Evolutionary conservation across 2,888 invertebrate species (phyloP), one percentile per base, ranked within the genome.

Genomic region (Andrena dorsata): DNA sequence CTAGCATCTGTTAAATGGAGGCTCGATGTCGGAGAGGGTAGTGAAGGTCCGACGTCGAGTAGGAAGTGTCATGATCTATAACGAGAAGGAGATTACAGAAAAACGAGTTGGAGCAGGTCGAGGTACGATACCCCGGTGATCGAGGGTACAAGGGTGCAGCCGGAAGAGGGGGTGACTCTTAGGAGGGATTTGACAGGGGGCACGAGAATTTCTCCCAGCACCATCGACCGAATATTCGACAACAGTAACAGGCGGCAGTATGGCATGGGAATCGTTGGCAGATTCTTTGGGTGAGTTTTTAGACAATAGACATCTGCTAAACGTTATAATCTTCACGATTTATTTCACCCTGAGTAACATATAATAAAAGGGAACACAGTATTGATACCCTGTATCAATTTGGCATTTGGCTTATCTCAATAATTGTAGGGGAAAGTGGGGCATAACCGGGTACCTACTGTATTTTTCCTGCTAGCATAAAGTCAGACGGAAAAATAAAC

Each of bases 211-310:
- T 96, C 96, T 83, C 96, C 97, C 16, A 96, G 96, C 70, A 95
- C 98, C 89, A 95, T 98, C 76, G 98, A 98, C 92, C 97, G 97
- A n/a, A 96, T 98, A 20, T 96, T 98, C 83, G 98, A 98, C 94
- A 98, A 98, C 94, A 98, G 98, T 23, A 96, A 98, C 93, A 95
- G 98, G 83, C 96, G 98, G 90, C 97, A 97, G 93, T 97, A 96
- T 93, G 97, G 98, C 90, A 96, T 97, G 96, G 96, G 98, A 88
- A 95, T 97, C 94, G 95, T 97, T 72, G 97, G 97, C 65, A 95
- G 96, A 89, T 95, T 97, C 91, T 97, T 97, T 92, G 96, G 97
- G 96, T 97, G 93, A 95, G 94, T 65, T 8, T 53, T 2, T 2
- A 28, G 35, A 16, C 16, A 16, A 41, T 41, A 41, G 16, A 16